Percentiles rank a stretch among this genome's conserved stretches.
These are phyloP conservation scores for Pampus argenteus DNA, from an alignment of 2,797 vertebrate genomes.

Conservation along the genomic window DNA sequence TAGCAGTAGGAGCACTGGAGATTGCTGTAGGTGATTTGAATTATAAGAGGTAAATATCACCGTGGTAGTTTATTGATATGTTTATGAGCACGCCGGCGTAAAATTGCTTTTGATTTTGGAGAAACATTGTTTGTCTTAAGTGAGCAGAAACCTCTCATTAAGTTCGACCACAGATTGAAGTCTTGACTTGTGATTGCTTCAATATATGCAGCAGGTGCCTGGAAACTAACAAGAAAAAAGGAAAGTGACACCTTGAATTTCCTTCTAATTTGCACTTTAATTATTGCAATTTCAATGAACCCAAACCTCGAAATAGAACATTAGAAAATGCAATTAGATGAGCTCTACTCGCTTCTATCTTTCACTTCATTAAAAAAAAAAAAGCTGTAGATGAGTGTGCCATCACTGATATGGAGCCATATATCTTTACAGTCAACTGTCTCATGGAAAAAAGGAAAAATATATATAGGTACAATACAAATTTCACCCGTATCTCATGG, in stretches of 20 bases:
- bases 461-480: too few species aligned
- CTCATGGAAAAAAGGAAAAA: too few species aligned
- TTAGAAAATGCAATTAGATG: background rate
- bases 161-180: slow-evolving; percentile 5
- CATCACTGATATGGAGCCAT: background rate
- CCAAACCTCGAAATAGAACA: slow-evolving; percentile 1
- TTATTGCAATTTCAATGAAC: slow-evolving; percentile 2
- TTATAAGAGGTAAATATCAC: slow-evolving; percentile 41
- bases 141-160: slow-evolving; percentile 32
- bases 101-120: slow-evolving; percentile 34
- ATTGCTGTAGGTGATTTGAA: slow-evolving; percentile 49
- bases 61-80: slow-evolving; percentile 25
- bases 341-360: background rate
- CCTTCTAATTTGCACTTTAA: background rate
- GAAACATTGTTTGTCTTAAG: slow-evolving; percentile 30
- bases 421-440: too few species aligned
- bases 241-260: slow-evolving; percentile 7
- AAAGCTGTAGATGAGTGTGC: background rate
- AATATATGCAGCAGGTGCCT: background rate
- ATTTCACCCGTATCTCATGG: background rate
- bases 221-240: slow-evolving; percentile 17
- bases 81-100: background rate
- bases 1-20: slow-evolving; percentile 24
- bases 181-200: slow-evolving; percentile 17
- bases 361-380: too few species aligned